Base-by-base conservation (phyloP, 2,113 vertebrate genomes). In the Sapayoa aenigma region DNA sequence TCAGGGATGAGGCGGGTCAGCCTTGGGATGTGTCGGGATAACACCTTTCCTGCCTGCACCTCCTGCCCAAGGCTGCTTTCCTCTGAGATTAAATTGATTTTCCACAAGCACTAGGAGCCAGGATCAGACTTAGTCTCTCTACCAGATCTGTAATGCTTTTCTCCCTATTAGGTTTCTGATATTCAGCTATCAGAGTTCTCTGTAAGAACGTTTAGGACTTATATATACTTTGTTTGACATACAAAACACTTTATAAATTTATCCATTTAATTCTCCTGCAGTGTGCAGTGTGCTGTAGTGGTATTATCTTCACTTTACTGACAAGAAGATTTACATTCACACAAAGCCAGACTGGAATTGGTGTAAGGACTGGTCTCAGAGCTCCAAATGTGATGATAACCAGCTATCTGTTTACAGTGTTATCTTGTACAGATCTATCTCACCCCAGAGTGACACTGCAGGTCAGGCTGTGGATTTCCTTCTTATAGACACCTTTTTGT, bases 311-410 rank as follows among this genome's bases (percentile, higher is more conserved):
- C 76, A 46, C 68, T 80, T 89, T 60, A 23, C 83, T 52, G 93
- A 74, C 81, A 93, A 94, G 85, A 78, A 88, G 72, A 92, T 96
- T 92, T 93, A 86, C 90, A 92, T 84, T 89, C 7, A 4, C 58
- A 52, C 68, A 93, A 90, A 96, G 79, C 60, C 76, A 75, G 62
- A 39, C 25, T 92, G 75, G 44, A 78, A 56, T 0, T 78, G 73
- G 56, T 68, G 47, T 92, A 46, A 92, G 60, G 37, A 55, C 67
- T 1, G 3, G 59, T 60, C 37, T 85, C 76, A 77, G 58, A 80
- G 49, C 55, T 90, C 72, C 79, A 67, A 79, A 85, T 92, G 69
- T 63, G 72, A 42, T 0, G 27, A 77, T 80, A 95, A 82, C 60
- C 3, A 7, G 6, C 83, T 89, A 47, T 53, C 42, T 84, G n/a